phyloP scores from a whole-genome alignment of 1,140 invertebrate genomes.

The Pollicipes pollicipes region DNA sequence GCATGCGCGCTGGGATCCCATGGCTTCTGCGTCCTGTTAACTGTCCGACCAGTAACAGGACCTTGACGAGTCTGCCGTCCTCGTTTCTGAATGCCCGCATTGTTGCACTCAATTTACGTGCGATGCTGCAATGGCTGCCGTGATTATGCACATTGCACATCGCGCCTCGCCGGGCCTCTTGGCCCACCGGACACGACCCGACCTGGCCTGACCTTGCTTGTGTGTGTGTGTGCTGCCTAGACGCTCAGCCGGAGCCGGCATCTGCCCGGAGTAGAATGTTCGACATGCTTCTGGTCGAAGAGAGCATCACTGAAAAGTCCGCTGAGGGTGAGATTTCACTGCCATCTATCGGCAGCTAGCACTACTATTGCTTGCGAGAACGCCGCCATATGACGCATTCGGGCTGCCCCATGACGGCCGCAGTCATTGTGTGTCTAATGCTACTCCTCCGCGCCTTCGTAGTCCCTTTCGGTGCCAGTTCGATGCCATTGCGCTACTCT shows the following conservation, averaged over 20 bases:
- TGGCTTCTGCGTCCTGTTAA: background rate
- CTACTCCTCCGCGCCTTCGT: background rate
- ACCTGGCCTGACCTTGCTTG: background rate
- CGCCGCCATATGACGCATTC: too few relatives aligned
- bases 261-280: background rate
- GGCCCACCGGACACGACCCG: too few relatives aligned
- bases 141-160: too few relatives aligned
- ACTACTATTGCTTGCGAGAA: background rate
- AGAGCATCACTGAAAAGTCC: background rate
- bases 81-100: too few relatives aligned
- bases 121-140: too few relatives aligned
- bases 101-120: too few relatives aligned
- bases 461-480: background rate
- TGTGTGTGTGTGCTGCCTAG: background rate
- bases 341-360: background rate
- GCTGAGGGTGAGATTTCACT: background rate
- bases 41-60: background rate
- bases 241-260: background rate
- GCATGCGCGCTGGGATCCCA: too few relatives aligned
- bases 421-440: background rate
- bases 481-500: background rate
- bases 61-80: background rate
- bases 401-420: too few relatives aligned
- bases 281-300: background rate
- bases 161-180: background rate